Evolutionary conservation across 2,797 vertebrate genomes (phyloP).

Genomic region (Scyliorhinus canicula): DNA sequence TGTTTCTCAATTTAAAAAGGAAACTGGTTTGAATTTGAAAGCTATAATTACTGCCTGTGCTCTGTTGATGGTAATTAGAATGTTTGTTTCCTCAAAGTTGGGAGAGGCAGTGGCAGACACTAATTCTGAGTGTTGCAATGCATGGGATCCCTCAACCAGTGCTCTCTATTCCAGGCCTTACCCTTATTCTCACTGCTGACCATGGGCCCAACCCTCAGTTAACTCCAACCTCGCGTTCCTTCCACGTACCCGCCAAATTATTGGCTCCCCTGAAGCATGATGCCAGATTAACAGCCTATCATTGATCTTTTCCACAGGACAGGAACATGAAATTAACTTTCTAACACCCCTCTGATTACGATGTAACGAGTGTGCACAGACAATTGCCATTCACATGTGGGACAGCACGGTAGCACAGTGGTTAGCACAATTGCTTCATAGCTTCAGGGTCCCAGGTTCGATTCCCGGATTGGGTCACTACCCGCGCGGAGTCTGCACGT

Average conservation of each 20-base stretch:
- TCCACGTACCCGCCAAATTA: background rate
- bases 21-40: background rate
- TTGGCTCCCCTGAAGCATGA: background rate
- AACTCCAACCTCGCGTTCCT: background rate
- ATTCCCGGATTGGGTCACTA: too few relatives aligned
- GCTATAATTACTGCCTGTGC: background rate
- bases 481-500: too few relatives aligned
- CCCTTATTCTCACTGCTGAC: background rate
- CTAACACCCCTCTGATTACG: background rate
- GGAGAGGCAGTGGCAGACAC: background rate
- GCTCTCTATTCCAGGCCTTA: background rate
- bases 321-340: background rate
- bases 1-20: background rate
- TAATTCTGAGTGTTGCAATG: background rate
- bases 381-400: background rate
- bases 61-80: constrained; percentile 5
- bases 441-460: too few relatives aligned
- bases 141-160: background rate
- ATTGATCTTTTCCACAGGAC: background rate
- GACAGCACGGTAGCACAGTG: too few relatives aligned
- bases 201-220: background rate
- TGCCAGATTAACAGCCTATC: background rate
- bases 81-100: background rate
- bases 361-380: background rate
- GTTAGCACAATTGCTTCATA: too few relatives aligned